These are phyloP conservation scores for Butastur rufipennis DNA, from an alignment of 2,113 vertebrate genomes.

Conservation along the genomic window DNA sequence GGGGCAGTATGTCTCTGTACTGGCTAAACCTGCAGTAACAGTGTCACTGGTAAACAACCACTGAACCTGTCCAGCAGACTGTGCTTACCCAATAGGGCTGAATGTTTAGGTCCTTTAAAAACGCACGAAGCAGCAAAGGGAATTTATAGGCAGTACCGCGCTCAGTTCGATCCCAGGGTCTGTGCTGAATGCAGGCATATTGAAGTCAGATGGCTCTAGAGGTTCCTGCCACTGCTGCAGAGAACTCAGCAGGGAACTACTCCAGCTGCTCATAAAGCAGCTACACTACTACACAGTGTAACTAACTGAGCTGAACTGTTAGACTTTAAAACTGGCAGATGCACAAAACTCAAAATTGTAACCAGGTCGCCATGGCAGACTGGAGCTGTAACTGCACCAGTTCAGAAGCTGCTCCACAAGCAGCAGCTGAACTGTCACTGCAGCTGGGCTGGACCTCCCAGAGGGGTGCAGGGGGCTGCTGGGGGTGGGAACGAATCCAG, in stretches of 20 bases:
- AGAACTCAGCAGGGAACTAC: background rate
- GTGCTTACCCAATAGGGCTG: background rate
- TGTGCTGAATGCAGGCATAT: background rate
- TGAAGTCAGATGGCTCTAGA: background rate
- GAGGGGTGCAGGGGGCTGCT: background rate
- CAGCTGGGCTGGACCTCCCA: background rate
- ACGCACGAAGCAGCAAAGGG: background rate
- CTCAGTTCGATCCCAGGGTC: background rate
- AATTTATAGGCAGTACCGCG: fast-evolving
- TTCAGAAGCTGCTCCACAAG: background rate
- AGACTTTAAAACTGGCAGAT: background rate
- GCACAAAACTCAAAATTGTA: background rate
- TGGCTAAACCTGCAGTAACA: background rate
- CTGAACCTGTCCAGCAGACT: background rate
- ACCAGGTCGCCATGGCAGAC: background rate
- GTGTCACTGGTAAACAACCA: fast-evolving
- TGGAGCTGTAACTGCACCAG: background rate
- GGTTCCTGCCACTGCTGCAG: background rate
- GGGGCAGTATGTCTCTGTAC: fast-evolving
- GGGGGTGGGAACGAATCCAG: background rate
- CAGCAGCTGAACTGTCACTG: background rate
- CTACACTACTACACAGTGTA: fast-evolving
- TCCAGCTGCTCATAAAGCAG: background rate
- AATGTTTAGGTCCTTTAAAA: background rate
- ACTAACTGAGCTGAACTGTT: background rate